Conservation (phyloP, 2,113 vertebrate genomes). For the Bettongia penicillata region DNA sequence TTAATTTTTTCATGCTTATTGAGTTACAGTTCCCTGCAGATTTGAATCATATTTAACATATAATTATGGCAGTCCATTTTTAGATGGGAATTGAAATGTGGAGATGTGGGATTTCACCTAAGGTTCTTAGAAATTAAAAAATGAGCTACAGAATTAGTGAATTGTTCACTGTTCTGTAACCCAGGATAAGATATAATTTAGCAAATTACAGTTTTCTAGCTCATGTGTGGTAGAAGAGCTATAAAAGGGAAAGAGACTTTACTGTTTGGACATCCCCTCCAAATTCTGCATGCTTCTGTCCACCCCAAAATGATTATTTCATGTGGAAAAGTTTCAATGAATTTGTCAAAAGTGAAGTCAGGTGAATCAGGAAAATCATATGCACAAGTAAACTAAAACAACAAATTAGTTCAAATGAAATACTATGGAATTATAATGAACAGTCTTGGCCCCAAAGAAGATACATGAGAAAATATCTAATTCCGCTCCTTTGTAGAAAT, state of each 20-base stretch:
- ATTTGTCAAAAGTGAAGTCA: background rate
- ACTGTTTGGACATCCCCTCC: background rate
- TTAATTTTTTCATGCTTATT: constrained; percentile 85
- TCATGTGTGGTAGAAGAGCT: background rate
- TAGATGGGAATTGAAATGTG: constrained; percentile 70
- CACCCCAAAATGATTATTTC: background rate
- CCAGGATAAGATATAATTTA: background rate
- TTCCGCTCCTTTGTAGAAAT: background rate
- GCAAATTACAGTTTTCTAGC: background rate
- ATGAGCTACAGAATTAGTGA: constrained; percentile 50
- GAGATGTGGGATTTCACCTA: constrained; percentile 62
- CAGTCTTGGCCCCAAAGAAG: background rate
- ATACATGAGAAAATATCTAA: background rate
- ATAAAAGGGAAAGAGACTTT: background rate
- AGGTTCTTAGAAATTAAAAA: constrained; percentile 76
- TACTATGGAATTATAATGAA: background rate
- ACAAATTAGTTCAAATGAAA: background rate
- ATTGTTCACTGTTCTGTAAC: constrained; percentile 42
- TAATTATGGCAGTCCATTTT: constrained; percentile 81
- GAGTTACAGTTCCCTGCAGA: constrained; percentile 83
- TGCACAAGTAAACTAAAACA: background rate
- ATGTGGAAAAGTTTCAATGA: background rate
- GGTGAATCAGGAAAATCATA: background rate
- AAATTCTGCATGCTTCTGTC: background rate
- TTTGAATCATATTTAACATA: constrained; percentile 82